phyloP scores from a whole-genome alignment of 2,113 vertebrate species.

The Ceyx cyanopectus region DNA sequence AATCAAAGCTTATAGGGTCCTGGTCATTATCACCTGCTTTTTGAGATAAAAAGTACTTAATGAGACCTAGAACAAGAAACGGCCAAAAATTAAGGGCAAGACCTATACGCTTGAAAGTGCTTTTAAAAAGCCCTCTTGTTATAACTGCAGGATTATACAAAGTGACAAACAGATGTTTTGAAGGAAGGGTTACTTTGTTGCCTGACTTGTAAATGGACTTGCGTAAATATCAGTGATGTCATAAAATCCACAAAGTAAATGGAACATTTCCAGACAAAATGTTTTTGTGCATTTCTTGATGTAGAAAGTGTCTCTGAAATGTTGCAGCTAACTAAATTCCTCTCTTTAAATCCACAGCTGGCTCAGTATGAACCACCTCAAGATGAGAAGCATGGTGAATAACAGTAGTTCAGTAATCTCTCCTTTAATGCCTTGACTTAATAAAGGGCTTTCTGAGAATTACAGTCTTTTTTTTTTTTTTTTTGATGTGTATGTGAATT shows the following conservation, averaged over 20 bases:
- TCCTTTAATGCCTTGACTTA: slow-evolving; percentile 69
- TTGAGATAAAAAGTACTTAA: neutral
- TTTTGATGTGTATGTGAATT: slow-evolving; percentile 45
- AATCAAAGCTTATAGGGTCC: neutral
- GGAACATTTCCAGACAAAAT: neutral
- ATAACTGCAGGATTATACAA: neutral
- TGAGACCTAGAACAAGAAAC: neutral
- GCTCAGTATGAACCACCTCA: slow-evolving; percentile 86
- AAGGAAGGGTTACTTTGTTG: neutral
- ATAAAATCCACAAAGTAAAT: neutral
- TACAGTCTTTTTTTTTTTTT: slow-evolving; percentile 43
- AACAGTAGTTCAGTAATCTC: slow-evolving; percentile 60
- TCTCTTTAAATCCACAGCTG: slow-evolving; percentile 83
- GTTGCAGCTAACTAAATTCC: slow-evolving; percentile 56
- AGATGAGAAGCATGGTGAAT: slow-evolving; percentile 83
- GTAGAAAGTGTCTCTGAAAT: neutral
- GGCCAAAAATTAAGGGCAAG: neutral
- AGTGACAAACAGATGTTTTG: neutral
- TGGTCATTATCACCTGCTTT: neutral
- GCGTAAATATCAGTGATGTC: neutral
- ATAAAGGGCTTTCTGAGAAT: slow-evolving; percentile 81
- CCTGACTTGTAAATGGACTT: neutral
- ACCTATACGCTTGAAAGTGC: neutral
- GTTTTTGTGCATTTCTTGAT: neutral
- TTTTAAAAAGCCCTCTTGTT: neutral